Evolutionary conservation across 2,888 invertebrate genomes (phyloP).

Genomic region (Acleris emargana): DNA sequence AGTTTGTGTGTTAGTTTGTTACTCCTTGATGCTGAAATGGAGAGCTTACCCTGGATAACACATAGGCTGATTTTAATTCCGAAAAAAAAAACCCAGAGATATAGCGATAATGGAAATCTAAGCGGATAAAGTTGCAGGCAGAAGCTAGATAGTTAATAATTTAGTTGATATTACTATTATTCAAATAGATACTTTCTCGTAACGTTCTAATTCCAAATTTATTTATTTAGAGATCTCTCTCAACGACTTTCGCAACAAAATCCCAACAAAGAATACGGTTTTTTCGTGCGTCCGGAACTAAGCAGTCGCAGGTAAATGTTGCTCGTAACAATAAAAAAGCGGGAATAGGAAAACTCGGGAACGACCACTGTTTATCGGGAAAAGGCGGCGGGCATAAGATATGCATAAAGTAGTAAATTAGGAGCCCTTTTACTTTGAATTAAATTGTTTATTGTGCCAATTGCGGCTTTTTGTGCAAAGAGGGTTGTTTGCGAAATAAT

Average conservation of each 20-base stretch:
- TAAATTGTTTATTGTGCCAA: conserved; percentile 71
- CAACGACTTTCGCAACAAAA: conserved; percentile 34
- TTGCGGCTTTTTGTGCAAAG: conserved; percentile 51
- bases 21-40: no score
- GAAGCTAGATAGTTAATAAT: no score
- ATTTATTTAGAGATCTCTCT: conserved; percentile 1
- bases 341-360: conserved; percentile 66
- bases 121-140: no score
- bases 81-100: no score
- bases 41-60: no score
- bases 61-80: no score
- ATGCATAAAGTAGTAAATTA: conserved; percentile 81
- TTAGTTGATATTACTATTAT: no score
- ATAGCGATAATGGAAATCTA: no score
- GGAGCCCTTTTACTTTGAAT: conserved; percentile 65
- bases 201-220: neutral
- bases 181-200: no score
- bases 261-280: conserved; percentile 39
- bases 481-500: neutral
- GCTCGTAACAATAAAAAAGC: conserved; percentile 74
- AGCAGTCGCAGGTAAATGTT: conserved; percentile 66
- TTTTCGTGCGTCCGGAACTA: conserved; percentile 58
- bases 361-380: conserved; percentile 73
- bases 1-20: no score
- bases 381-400: conserved; percentile 74